These are phyloP conservation scores for Tretioscincus oriximinensis DNA, from an alignment of 2,113 vertebrate genomes.

Conservation along the genomic window DNA sequence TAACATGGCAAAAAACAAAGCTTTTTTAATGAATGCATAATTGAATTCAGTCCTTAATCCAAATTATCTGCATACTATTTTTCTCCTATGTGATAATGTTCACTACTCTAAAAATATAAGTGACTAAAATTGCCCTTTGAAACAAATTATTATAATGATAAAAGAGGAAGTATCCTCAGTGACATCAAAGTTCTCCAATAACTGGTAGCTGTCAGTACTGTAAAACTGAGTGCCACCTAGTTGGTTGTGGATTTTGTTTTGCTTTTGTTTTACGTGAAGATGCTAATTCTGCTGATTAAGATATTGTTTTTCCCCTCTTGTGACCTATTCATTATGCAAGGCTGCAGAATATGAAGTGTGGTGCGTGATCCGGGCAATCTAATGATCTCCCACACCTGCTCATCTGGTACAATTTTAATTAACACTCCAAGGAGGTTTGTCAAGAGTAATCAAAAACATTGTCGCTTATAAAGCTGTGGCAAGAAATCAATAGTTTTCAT, in stretches of 20 bases:
- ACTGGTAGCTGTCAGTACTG: slow-evolving; percentile 47
- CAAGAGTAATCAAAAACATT: slow-evolving; percentile 92
- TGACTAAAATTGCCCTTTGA: slow-evolving; percentile 16
- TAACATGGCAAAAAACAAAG: slow-evolving; percentile 6
- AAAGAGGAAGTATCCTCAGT: slow-evolving; percentile 37
- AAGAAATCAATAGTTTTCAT: slow-evolving; percentile 90
- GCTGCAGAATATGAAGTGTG: slow-evolving; percentile 76
- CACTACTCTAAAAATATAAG: slow-evolving; percentile 38
- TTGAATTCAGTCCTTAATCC: slow-evolving; percentile 48
- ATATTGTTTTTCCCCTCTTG: slow-evolving; percentile 80
- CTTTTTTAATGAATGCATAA: slow-evolving; percentile 22
- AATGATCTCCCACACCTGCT: slow-evolving; percentile 90
- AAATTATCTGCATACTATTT: slow-evolving; percentile 44
- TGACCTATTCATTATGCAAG: slow-evolving; percentile 86
- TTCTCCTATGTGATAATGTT: slow-evolving; percentile 17
- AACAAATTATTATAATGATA: slow-evolving; percentile 28
- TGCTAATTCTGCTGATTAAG: slow-evolving; percentile 87
- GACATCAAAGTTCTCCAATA: slow-evolving; percentile 29
- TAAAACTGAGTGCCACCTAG: slow-evolving; percentile 65
- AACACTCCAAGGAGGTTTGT: slow-evolving; percentile 92
- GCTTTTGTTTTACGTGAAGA: slow-evolving; percentile 58
- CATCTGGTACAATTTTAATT: slow-evolving; percentile 94
- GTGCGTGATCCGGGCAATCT: slow-evolving; percentile 74
- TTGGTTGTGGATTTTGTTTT: slow-evolving; percentile 24
- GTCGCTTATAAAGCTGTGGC: slow-evolving; percentile 87